phyloP scores from a whole-genome alignment of 35 echinoderm and acorn worm genomes.

The Lytechinus variegatus region DNA sequence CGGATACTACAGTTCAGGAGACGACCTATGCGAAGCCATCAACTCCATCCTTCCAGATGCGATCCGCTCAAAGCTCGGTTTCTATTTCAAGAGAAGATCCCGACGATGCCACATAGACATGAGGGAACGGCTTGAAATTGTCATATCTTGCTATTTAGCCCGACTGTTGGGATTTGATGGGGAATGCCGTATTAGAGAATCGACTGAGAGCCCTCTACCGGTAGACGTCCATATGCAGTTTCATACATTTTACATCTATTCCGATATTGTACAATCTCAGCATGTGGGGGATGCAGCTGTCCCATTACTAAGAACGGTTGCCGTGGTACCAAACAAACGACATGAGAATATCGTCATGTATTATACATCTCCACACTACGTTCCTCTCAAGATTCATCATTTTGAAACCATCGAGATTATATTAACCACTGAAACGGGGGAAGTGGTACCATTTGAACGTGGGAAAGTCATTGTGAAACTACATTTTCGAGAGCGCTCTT shows the following conservation, averaged over 20 bases:
- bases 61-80: background rate
- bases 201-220: background rate
- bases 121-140: background rate
- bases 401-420: slow-evolving; percentile 54
- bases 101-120: background rate
- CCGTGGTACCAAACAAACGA: background rate
- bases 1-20: slow-evolving; percentile 51
- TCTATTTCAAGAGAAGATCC: slow-evolving; percentile 13
- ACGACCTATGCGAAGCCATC: slow-evolving; percentile 51
- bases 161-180: no score
- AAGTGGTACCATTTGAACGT: slow-evolving; percentile 64
- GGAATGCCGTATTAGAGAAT: background rate
- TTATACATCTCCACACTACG: background rate
- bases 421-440: slow-evolving; percentile 62
- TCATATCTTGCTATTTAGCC: slow-evolving; percentile 26
- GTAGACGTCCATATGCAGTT: slow-evolving; percentile 57
- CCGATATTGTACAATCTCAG: slow-evolving; percentile 59
- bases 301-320: slow-evolving; percentile 31
- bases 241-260: slow-evolving; percentile 66
- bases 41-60: background rate
- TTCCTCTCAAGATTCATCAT: no score
- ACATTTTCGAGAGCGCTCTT: slow-evolving; percentile 64
- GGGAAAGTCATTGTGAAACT: slow-evolving; percentile 58
- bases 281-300: slow-evolving; percentile 46
- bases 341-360: background rate